Evolutionary conservation across 2,888 invertebrate species (phyloP).

Genomic region (Oxystoma pomonae): DNA sequence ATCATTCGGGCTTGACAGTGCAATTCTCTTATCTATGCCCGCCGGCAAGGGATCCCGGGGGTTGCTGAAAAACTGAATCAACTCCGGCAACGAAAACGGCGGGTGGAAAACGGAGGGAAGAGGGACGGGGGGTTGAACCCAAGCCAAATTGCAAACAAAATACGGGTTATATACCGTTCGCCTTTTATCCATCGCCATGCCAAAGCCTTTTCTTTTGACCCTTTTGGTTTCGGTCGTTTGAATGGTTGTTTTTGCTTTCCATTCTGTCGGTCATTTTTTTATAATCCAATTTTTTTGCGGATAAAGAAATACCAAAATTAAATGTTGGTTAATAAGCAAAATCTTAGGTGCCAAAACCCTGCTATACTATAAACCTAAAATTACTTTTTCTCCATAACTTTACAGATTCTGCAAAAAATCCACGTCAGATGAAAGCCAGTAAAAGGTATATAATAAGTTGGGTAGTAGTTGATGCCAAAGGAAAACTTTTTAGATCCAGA

Average conservation of each 20-base stretch:
- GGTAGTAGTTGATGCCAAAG: no score
- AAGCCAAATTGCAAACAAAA: conserved; percentile 47
- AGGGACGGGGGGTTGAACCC: conserved; percentile 3
- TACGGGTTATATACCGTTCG: conserved; percentile 29
- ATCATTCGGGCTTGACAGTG: conserved; percentile 86
- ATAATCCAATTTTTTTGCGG: not conserved
- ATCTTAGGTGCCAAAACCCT: no score
- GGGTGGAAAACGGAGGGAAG: conserved; percentile 3
- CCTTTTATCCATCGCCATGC: not conserved
- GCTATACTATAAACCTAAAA: no score
- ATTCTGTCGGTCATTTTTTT: not conserved
- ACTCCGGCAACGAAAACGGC: conserved; percentile 32
- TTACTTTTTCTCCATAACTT: no score
- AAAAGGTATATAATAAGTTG: no score
- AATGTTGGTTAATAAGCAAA: not conserved
- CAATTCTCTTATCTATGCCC: conserved; percentile 80
- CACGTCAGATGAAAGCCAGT: no score
- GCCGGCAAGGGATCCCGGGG: conserved; percentile 51
- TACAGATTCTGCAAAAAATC: no score
- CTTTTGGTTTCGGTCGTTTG: not conserved
- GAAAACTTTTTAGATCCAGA: no score
- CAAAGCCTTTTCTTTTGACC: not conserved
- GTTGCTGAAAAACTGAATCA: conserved; percentile 51
- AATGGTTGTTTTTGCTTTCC: not conserved
- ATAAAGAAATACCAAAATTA: not conserved